Evolutionary conservation across 2,113 vertebrate species (phyloP).

Genomic region (Vimba vimba): DNA sequence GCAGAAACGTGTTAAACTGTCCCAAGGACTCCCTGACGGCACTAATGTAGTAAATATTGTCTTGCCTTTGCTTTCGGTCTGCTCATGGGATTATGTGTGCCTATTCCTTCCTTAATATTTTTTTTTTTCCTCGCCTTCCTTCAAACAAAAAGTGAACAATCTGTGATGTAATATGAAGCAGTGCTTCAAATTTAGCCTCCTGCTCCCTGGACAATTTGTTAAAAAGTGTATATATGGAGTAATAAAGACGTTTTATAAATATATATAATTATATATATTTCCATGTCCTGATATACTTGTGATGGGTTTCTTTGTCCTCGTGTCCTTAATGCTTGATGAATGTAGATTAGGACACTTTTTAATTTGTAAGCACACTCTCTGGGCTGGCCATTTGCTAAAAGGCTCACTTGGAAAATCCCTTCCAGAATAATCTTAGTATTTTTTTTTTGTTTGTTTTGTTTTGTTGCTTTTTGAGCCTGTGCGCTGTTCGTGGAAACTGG

Average conservation of each 20-base stretch:
- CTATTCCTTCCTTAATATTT: slow-evolving; percentile 29
- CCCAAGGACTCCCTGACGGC: slow-evolving; percentile 49
- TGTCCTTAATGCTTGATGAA: slow-evolving; percentile 73
- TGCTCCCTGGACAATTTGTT: slow-evolving; percentile 79
- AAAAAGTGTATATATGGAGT: slow-evolving; percentile 94
- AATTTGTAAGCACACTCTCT: slow-evolving; percentile 65
- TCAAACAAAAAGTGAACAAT: slow-evolving; percentile 56
- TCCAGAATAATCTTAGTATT: slow-evolving; percentile 14
- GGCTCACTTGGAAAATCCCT: slow-evolving; percentile 22
- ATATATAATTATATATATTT: slow-evolving; percentile 79
- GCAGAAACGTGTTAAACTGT: slow-evolving; percentile 33
- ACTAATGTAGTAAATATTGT: slow-evolving; percentile 60
- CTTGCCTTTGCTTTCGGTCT: slow-evolving; percentile 54
- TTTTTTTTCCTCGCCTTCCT: slow-evolving; percentile 38
- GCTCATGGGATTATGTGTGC: slow-evolving; percentile 59
- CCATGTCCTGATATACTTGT: slow-evolving; percentile 83
- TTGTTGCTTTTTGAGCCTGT: background rate
- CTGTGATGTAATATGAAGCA: slow-evolving; percentile 68
- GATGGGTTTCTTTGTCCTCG: slow-evolving; percentile 78
- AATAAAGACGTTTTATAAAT: slow-evolving; percentile 81
- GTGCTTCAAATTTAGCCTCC: slow-evolving; percentile 73
- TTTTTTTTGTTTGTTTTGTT: background rate
- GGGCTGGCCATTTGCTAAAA: slow-evolving; percentile 61
- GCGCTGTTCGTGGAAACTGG: slow-evolving; percentile 4
- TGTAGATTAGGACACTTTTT: slow-evolving; percentile 65